These are phyloP conservation scores for Peromyscus nudipes DNA, from an alignment of 2,797 vertebrate species.

Conservation along the genomic window DNA sequence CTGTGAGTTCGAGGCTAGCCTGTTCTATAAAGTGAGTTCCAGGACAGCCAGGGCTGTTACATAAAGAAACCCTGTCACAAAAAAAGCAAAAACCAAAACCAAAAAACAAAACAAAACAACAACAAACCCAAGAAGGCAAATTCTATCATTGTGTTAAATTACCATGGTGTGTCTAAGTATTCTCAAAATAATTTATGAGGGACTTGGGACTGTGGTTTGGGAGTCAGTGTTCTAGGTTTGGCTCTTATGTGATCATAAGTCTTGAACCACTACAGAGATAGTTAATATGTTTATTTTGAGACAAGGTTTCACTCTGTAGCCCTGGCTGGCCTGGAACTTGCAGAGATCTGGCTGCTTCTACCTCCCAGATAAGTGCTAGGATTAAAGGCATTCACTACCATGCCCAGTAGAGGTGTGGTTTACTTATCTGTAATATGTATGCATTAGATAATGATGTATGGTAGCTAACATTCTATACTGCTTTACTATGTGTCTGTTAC, in stretches of 20 bases:
- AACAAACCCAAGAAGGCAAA: too few species aligned
- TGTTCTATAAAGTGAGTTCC: not conserved
- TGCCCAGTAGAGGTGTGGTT: not conserved
- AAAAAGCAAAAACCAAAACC: not conserved
- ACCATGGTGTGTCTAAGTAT: not conserved
- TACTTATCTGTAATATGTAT: not conserved
- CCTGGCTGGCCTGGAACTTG: not conserved
- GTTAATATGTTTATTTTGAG: not conserved
- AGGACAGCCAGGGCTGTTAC: not conserved
- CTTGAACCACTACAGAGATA: not conserved
- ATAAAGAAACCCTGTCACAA: not conserved
- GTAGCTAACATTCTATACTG: not conserved
- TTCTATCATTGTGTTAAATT: not conserved
- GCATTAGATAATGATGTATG: not conserved
- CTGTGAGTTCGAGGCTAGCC: not conserved
- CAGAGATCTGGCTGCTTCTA: not conserved
- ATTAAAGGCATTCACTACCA: too few species aligned
- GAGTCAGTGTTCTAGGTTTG: not conserved
- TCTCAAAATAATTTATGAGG: not conserved
- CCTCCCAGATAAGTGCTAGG: not conserved
- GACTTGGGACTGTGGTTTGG: not conserved
- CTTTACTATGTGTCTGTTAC: not conserved
- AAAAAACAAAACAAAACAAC: too few species aligned
- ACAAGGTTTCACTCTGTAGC: not conserved
- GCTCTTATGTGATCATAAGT: not conserved